Evolutionary conservation across 35 echinoderm and acorn worm species (phyloP), one percentile per base, ranked within the genome.

Genomic region (Ptychodera flava): DNA sequence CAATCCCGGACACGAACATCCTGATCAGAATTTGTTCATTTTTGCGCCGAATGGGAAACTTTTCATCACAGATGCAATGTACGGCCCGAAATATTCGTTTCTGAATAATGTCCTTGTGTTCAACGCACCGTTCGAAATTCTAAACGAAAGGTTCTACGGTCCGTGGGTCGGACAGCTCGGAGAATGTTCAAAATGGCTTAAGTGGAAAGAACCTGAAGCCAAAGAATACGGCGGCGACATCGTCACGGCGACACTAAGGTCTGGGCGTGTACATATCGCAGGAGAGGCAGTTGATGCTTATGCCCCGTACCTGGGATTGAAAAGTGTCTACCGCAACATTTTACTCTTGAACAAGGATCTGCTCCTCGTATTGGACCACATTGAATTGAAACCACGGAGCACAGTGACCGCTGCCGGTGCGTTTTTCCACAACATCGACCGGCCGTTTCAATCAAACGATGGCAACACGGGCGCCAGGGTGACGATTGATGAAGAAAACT

Each of bases 151-250:
- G 31, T 87, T 89, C 32, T 16, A 85, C 14, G 45, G 45, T 12
- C 96, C 96, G 2, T 99, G 96, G 96, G 96, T 94, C 77, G 96
- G 96, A 35, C 96, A 99, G 83, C 87, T 99, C 16, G 96, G 96
- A 1, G 96, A 99, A 80, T 99, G 96, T 80, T 80, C 77, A 28
- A 99, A 99, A 88, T 99, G 96, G 96, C 78, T 99, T 10, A 82
- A 87, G 36, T 99, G 93, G 92, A 91, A 91, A 28, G 88, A 92
- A 30, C 88, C 82, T 16, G 64, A 89, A 1, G 33, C 78, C 1
- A 79, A 77, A 1, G 86, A 78, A 1, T 94, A 92, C 31, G 87
- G 89, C 16, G 96, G 90, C 1, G 96, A 99, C 1, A 81, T 99
- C 22, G 84, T 99, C 10, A 92, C 79, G 32, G 83, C 96, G 37